phyloP scores from a whole-genome alignment of 2,888 invertebrate species.

The Callimorpha dominula region DNA sequence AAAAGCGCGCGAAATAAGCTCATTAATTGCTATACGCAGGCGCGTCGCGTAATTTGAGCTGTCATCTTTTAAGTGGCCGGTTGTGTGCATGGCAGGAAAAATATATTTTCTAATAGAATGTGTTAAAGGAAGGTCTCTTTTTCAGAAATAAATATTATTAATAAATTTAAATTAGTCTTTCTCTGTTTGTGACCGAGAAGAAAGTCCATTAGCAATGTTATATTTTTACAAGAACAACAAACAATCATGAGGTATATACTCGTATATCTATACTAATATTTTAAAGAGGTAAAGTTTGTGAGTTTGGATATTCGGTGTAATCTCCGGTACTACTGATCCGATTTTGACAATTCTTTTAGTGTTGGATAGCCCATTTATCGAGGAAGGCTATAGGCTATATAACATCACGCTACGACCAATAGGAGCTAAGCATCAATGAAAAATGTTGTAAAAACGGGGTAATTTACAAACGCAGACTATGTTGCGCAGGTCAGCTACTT shows the following conservation, averaged over 20 bases:
- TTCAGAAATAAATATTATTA: conserved; percentile 1
- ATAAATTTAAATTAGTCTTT: neutral
- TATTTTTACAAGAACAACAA: neutral
- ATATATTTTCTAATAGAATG: conserved; percentile 23
- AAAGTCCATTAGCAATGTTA: neutral
- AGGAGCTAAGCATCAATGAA: too few species aligned
- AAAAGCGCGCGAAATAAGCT: conserved; percentile 78
- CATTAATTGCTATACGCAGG: conserved; percentile 72
- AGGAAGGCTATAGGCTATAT: too few species aligned
- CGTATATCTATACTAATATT: too few species aligned
- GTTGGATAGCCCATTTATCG: too few species aligned
- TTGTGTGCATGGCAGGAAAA: conserved; percentile 22
- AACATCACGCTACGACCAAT: too few species aligned
- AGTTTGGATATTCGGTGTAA: too few species aligned
- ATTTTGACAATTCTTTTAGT: too few species aligned
- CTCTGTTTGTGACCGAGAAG: neutral
- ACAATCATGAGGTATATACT: neutral
- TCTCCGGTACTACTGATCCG: too few species aligned
- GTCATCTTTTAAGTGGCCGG: conserved; percentile 71
- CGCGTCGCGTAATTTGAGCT: conserved; percentile 73
- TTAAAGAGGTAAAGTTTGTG: too few species aligned
- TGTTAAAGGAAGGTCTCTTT: conserved; percentile 9
- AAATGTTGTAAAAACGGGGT: too few species aligned
- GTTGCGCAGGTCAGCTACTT: too few species aligned
- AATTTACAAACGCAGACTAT: neutral